These are phyloP conservation scores for Trichopoda pennipes DNA, from an alignment of 2,888 invertebrate genomes.

Conservation along the genomic window DNA sequence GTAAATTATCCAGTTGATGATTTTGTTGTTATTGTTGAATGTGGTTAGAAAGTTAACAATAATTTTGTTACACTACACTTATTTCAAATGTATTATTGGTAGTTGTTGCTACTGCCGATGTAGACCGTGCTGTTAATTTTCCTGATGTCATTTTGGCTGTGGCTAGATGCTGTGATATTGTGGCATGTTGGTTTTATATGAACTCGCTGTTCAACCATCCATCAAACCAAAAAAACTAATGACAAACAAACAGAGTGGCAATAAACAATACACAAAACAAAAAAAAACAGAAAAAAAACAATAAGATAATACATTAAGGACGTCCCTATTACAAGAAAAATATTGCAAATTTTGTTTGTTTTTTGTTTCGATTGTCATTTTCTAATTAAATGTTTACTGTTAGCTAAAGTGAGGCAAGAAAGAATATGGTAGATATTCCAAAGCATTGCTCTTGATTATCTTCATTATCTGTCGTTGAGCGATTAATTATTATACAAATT, in stretches of 20 bases:
- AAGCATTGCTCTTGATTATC: no score
- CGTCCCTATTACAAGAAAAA: not conserved
- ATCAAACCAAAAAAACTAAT: conserved; percentile 63
- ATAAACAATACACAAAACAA: no score
- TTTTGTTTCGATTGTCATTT: no score
- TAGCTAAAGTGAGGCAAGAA: no score
- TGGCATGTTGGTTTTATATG: conserved; percentile 61
- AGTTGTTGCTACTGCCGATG: conserved; percentile 11
- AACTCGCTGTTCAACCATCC: conserved; percentile 62
- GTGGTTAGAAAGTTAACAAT: not conserved
- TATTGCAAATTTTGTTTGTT: no score
- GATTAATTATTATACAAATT: no score
- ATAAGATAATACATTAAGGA: not conserved
- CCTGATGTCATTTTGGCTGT: conserved; percentile 18
- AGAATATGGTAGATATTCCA: no score
- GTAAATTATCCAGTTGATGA: not conserved
- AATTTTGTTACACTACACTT: not conserved
- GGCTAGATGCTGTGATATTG: conserved; percentile 52
- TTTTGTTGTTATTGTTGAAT: not conserved
- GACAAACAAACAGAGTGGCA: conserved; percentile 61
- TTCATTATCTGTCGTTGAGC: no score
- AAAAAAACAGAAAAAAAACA: not conserved
- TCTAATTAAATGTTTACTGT: no score
- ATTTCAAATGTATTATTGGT: not conserved
- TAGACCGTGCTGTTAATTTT: conserved; percentile 6